Base-by-base conservation (phyloP, 1,140 invertebrate genomes). In the Drosophila pruinosa region DNA sequence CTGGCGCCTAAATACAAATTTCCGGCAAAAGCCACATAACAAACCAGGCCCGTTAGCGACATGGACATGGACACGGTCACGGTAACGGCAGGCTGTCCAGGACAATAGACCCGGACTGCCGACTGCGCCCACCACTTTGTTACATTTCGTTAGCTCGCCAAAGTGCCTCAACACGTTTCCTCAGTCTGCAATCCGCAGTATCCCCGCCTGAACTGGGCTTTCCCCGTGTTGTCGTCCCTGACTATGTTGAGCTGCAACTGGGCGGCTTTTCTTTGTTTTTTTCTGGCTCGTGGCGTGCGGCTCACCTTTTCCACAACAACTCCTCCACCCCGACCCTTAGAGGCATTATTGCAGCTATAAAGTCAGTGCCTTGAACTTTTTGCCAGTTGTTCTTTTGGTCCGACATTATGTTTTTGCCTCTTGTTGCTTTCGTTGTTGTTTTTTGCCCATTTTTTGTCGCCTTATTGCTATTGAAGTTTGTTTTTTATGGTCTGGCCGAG, bases 291-390 rank as follows among this genome's bases (percentile, higher is more conserved):
- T 65, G 73, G 63, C 70, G 54, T 81, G 77, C 72, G 77, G 74
- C 74, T 86, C 82, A 88, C 81, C 78, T 86, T 86, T 64, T 22
- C 26, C 47, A 31, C 47, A 7, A 38, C 10, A 22, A n/a, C 15
- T 15, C 24, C 12, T 10, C 8, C 10, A 17, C 17, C 28, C 39
- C 24, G 10, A 8, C 48, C 12, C 38, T 28, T 67, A 28, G 39
- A 41, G 78, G 61, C 83, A 86, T 82, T 86, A 86, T 86, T 86
- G 82, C 81, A 86, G 81, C 78, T 85, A 86, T 85, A 85, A 85
- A 85, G 81, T 86, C 80, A 86, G 80, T 85, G 80, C 80, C 80
- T 85, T 86, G 81, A 86, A 85, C 80, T 85, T 85, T 83, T 86
- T 68, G 57, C 43, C 68, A 65, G 56, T 59, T 80, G 80, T 73